Evolutionary conservation across 1,140 invertebrate species (phyloP).

Genomic region (Telenomus remus): DNA sequence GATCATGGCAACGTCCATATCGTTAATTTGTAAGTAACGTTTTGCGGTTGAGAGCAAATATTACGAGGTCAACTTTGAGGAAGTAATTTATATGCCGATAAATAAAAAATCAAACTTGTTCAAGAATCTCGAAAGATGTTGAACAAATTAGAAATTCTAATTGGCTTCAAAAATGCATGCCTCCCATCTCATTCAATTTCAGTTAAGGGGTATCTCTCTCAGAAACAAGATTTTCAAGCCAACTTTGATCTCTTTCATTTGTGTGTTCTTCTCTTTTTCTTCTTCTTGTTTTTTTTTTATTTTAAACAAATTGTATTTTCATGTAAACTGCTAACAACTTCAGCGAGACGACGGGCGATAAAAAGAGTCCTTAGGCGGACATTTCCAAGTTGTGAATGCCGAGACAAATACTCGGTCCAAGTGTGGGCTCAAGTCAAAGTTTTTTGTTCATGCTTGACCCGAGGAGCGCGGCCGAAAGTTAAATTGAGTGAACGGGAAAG

Average conservation of each 20-base stretch:
- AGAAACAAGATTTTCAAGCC: too few relatives aligned
- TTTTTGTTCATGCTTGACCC: constrained; percentile 58
- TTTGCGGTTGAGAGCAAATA: constrained; percentile 5
- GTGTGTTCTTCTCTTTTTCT: too few relatives aligned
- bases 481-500: constrained; percentile 56
- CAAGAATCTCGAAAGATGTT: background rate
- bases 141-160: background rate
- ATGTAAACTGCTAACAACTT: too few relatives aligned
- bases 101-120: background rate
- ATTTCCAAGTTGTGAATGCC: constrained; percentile 39
- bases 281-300: too few relatives aligned
- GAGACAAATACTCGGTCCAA: constrained; percentile 53
- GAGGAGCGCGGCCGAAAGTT: constrained; percentile 50
- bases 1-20: constrained; percentile 10
- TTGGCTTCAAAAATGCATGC: too few relatives aligned
- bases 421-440: constrained; percentile 44
- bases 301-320: too few relatives aligned
- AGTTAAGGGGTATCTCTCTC: too few relatives aligned
- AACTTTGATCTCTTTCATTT: too few relatives aligned
- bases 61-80: constrained; percentile 10
- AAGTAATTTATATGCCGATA: constrained; percentile 2
- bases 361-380: constrained; percentile 29
- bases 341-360: constrained; percentile 32
- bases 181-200: too few relatives aligned
- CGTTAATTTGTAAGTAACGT: constrained; percentile 15